phyloP scores from a whole-genome alignment of 2,888 invertebrate species.

The Andrena chrysosceles region DNA sequence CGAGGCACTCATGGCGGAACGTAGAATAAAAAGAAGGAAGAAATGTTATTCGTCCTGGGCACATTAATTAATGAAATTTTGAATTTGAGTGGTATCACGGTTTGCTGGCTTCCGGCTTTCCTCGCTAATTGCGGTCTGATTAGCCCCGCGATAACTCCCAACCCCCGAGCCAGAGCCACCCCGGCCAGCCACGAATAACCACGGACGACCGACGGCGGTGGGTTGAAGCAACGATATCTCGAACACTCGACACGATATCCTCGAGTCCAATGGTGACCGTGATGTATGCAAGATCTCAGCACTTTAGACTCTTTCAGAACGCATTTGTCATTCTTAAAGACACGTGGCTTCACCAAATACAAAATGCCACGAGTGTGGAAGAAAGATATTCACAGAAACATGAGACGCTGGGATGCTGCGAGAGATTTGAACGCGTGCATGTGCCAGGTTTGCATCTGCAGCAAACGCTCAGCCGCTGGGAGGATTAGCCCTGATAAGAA shows the following conservation, averaged over 20 bases:
- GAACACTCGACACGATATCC: conserved; percentile 39
- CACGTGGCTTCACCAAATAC: too few species aligned
- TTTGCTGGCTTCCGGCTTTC: conserved; percentile 61
- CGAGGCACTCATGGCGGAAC: not conserved
- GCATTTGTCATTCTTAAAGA: not conserved
- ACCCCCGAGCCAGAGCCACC: conserved; percentile 60
- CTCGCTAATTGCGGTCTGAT: conserved; percentile 77
- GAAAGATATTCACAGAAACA: too few species aligned
- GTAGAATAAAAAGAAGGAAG: conserved; percentile 18
- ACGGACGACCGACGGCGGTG: conserved; percentile 56
- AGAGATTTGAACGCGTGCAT: conserved; percentile 31
- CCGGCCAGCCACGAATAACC: conserved; percentile 55
- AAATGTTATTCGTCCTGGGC: conserved; percentile 49
- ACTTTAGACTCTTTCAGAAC: not conserved
- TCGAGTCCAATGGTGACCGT: not conserved
- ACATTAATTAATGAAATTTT: conserved; percentile 78
- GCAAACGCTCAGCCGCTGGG: too few species aligned
- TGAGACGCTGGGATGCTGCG: not conserved
- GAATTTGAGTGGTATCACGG: conserved; percentile 75
- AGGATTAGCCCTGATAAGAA: not conserved
- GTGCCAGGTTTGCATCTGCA: not conserved
- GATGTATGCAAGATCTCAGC: not conserved
- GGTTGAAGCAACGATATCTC: conserved; percentile 61
- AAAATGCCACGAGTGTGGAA: too few species aligned
- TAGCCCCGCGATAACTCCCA: conserved; percentile 74